Evolutionary conservation across 1,140 invertebrate species (phyloP), one percentile per base, ranked within the genome.

Genomic region (Teleopsis dalmanni): DNA sequence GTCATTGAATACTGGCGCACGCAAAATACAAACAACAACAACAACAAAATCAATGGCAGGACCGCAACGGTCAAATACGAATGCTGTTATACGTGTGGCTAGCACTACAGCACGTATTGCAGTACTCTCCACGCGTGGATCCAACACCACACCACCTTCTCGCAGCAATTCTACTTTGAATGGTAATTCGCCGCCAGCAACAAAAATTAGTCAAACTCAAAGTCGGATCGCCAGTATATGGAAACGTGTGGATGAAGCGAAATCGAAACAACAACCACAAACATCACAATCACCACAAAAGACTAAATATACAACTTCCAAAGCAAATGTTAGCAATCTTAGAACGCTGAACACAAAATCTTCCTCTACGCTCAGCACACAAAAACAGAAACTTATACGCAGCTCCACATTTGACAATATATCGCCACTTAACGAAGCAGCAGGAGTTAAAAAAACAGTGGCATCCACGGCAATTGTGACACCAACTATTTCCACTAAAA

Each of bases 211-310:
- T 33, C 84, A 87, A 52, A 81, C 88, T 2, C 82, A 85, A 2
- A 92, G 89, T 66, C 91, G 90, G 65, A 91, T 94, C 33, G 87
- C 90, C 1, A 87, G 79, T 59, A 74, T 95, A 11, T 93, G 90
- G 90, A 93, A 90, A 57, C 84, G 81, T 57, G 84, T 86, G 3
- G 87, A 90, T 58, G 82, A 88, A 27, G 81, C 72, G n/a, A 69
- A 66, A 35, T 44, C 31, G n/a, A 31, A 40, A 34, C 49, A 56
- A 59, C 3, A 57, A 54, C 33, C 52, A 8, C 47, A 47, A 35
- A 8, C 29, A 25, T 3, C 26, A 51, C 5, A 38, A 22, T n/a
- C 21, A 3, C 26, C 41, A 13, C 41, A 27, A 16, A 11, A 4
- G 3, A 43, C 16, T 25, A 8, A 10, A 8, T 6, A 5, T 9